Conservation (phyloP, 1,140 invertebrate species). For the Galendromus occidentalis region DNA sequence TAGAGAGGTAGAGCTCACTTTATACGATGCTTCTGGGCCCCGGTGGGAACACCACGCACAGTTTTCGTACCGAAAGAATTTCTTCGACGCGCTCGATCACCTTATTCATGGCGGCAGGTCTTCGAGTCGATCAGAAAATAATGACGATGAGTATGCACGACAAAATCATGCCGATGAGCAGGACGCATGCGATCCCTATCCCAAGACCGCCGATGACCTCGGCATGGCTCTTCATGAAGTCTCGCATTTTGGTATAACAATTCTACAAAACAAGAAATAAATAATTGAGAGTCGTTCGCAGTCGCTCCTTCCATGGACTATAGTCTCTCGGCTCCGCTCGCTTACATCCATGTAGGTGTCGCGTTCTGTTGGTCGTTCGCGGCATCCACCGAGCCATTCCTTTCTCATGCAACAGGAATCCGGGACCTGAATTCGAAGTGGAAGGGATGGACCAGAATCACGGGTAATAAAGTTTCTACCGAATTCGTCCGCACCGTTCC, state of each 20-base stretch:
- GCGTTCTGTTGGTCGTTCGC: slow-evolving; percentile 28
- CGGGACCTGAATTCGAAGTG: too few relatives aligned
- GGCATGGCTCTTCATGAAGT: slow-evolving; percentile 50
- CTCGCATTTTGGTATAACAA: slow-evolving; percentile 43
- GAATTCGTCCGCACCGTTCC: too few relatives aligned
- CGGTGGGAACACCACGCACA: too few relatives aligned
- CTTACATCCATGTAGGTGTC: slow-evolving; percentile 40
- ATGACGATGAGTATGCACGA: too few relatives aligned
- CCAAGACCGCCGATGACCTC: slow-evolving; percentile 54
- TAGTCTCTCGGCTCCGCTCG: background rate
- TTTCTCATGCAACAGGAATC: slow-evolving; percentile 47
- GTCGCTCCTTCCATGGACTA: background rate
- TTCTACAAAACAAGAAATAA: slow-evolving; percentile 27
- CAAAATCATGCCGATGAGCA: slow-evolving; percentile 24
- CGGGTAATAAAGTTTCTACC: too few relatives aligned
- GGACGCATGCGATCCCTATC: slow-evolving; percentile 50
- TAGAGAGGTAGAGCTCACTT: too few relatives aligned
- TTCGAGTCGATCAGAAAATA: too few relatives aligned
- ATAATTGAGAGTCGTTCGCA: background rate
- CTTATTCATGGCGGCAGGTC: too few relatives aligned
- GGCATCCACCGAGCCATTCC: slow-evolving; percentile 13
- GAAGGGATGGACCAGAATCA: too few relatives aligned
- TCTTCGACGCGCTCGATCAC: too few relatives aligned
- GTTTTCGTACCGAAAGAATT: too few relatives aligned
- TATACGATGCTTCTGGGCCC: too few relatives aligned